phyloP scores from a whole-genome alignment of 2,888 invertebrate species.

The Pollenia griseotomentosa region DNA sequence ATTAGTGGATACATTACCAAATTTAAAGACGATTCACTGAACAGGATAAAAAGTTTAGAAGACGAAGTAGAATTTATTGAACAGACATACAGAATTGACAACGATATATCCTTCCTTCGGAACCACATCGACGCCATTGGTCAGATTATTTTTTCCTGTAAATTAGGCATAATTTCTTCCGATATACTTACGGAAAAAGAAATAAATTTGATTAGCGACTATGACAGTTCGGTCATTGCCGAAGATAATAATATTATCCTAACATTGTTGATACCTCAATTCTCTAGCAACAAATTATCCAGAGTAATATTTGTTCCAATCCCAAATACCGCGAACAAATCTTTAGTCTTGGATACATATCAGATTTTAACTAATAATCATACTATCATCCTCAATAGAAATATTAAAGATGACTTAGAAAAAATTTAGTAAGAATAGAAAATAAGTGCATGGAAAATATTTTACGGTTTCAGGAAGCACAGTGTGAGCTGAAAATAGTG shows the following conservation, averaged over 20 bases:
- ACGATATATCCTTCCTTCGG: background rate
- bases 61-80: conserved; percentile 3
- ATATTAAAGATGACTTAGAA: background rate
- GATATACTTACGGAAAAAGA: background rate
- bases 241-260: too few relatives aligned
- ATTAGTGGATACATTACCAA: too few relatives aligned
- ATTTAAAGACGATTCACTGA: background rate
- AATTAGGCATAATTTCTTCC: background rate
- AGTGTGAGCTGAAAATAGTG: conserved; percentile 5
- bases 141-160: conserved; percentile 5
- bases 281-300: background rate
- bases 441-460: conserved; percentile 29
- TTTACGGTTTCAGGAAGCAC: conserved; percentile 18
- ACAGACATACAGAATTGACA: background rate
- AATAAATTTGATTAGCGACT: background rate
- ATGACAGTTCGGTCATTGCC: too few relatives aligned
- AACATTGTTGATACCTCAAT: too few relatives aligned
- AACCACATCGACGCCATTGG: conserved; percentile 2
- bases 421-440: background rate
- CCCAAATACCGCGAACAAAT: background rate
- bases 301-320: background rate
- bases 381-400: too few relatives aligned
- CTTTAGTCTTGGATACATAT: background rate
- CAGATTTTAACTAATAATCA: too few relatives aligned
- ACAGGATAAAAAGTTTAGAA: background rate